These are phyloP conservation scores for Drosophila lacertosa DNA, from an alignment of 1,140 invertebrate genomes.

Conservation along the genomic window DNA sequence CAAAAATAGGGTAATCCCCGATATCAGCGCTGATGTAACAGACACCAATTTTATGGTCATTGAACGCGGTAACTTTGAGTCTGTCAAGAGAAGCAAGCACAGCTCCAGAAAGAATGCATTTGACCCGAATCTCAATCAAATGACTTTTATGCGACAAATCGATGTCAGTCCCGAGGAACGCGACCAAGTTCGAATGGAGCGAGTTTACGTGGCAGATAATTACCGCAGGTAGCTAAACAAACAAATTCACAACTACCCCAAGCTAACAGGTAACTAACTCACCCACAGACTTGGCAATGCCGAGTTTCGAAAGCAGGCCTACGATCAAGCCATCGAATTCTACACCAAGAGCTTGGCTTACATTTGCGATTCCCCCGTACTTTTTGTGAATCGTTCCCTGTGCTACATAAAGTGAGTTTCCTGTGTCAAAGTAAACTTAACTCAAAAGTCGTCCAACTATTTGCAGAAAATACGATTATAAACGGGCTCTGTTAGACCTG, in stretches of 20 bases:
- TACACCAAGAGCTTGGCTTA: slow-evolving; percentile 46
- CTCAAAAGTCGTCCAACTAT: background rate
- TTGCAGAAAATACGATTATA: slow-evolving; percentile 25
- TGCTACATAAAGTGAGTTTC: slow-evolving; percentile 49
- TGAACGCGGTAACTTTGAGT: background rate
- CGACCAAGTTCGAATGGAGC: slow-evolving; percentile 18
- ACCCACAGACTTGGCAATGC: slow-evolving; percentile 49
- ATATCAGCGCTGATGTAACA: slow-evolving; percentile 34
- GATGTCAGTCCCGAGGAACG: slow-evolving; percentile 25
- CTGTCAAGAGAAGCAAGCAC: background rate
- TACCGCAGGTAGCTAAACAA: slow-evolving; percentile 43
- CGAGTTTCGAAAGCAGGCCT: slow-evolving; percentile 41
- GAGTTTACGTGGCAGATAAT: slow-evolving; percentile 34
- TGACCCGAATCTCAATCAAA: slow-evolving; percentile 22
- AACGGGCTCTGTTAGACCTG: slow-evolving; percentile 42
- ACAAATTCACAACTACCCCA: too few relatives aligned
- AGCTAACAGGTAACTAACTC: background rate
- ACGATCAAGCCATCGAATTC: slow-evolving; percentile 41
- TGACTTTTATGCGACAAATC: slow-evolving; percentile 53
- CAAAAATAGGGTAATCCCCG: slow-evolving; percentile 41
- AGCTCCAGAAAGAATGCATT: background rate
- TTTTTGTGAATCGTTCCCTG: slow-evolving; percentile 54
- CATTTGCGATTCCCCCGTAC: slow-evolving; percentile 50
- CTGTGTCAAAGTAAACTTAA: background rate
- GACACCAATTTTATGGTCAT: slow-evolving; percentile 28